Evolutionary conservation across 2,113 vertebrate genomes (phyloP).

Genomic region (Coptodon bakossiorum): DNA sequence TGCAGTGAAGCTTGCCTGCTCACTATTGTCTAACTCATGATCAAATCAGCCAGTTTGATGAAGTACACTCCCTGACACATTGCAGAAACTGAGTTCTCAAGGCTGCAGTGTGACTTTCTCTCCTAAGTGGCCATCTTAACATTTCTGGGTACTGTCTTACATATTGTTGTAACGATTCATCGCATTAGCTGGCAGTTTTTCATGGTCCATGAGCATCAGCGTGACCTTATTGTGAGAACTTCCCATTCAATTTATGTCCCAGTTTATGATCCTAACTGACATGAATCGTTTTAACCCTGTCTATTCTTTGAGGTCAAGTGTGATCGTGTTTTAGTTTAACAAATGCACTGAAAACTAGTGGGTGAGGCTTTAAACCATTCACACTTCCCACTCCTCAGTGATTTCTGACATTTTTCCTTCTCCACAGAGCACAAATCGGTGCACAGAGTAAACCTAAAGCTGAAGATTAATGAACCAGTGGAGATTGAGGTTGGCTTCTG

Average conservation of each 20-base stretch:
- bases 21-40: background rate
- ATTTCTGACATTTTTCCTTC: background rate
- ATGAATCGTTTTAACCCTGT: background rate
- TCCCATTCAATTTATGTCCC: background rate
- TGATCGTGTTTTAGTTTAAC: background rate
- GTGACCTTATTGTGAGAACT: background rate
- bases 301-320: background rate
- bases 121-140: background rate
- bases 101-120: background rate
- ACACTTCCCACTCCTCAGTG: background rate
- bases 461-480: constrained; percentile 60
- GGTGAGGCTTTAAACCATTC: background rate
- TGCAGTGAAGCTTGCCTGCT: background rate
- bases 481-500: constrained; percentile 78
- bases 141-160: background rate
- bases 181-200: background rate
- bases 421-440: constrained; percentile 60
- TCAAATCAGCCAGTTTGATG: background rate
- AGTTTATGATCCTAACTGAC: background rate
- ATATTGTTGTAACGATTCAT: background rate
- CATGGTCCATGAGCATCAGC: background rate
- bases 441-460: constrained; percentile 59
- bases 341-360: background rate
- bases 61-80: background rate
- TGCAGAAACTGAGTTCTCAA: background rate